A percentile compares a stretch with the other conserved stretches of the same genome.
Conservation (phyloP, 1,140 invertebrate species). For the Cotesia chilonis region DNA sequence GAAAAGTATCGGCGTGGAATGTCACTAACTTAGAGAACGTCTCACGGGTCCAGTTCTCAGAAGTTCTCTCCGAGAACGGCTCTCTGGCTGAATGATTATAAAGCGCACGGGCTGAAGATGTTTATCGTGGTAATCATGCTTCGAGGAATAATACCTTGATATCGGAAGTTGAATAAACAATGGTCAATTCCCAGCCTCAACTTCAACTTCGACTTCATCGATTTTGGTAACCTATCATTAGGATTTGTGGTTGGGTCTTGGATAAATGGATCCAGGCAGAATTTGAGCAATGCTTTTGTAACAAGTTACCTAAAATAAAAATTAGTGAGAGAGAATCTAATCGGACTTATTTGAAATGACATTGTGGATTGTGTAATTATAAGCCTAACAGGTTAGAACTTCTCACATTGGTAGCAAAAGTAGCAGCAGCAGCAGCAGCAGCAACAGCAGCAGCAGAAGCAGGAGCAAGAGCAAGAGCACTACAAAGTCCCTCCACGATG, state of each 20-base stretch:
- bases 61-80: slow-evolving; percentile 54
- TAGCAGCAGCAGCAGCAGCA: slow-evolving; percentile 7
- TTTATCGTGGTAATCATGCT: slow-evolving; percentile 59
- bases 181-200: slow-evolving; percentile 7
- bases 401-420: slow-evolving; percentile 6
- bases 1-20: slow-evolving; percentile 60
- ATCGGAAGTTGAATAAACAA: slow-evolving; percentile 32
- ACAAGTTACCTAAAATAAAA: neutral
- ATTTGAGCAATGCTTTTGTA: no score
- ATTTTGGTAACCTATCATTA: no score
- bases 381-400: slow-evolving; percentile 1
- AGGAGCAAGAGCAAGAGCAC: slow-evolving; percentile 23
- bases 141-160: slow-evolving; percentile 47
- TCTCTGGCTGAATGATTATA: slow-evolving; percentile 59
- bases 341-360: no score
- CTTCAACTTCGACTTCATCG: neutral
- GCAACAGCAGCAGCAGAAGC: slow-evolving; percentile 27
- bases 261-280: no score
- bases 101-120: slow-evolving; percentile 55
- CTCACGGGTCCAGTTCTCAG: slow-evolving; percentile 58
- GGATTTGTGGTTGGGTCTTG: no score
- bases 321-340: no score
- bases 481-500: slow-evolving; percentile 26
- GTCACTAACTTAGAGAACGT: slow-evolving; percentile 58
- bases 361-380: no score